Conservation (phyloP, 2,888 invertebrate species). For the Serripes groenlandicus region DNA sequence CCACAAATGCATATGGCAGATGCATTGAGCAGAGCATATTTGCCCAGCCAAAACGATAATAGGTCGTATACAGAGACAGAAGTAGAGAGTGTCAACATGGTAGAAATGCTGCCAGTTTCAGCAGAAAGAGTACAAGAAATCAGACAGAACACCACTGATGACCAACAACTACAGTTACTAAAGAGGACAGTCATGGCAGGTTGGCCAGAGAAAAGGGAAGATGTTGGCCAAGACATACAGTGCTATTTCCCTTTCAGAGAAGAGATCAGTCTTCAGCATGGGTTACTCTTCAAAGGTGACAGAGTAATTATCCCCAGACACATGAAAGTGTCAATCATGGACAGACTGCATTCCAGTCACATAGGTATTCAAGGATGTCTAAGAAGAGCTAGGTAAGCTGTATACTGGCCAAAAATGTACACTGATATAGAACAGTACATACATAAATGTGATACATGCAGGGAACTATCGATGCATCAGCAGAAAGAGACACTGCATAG, state of each 20-base stretch:
- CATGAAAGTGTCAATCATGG: neutral
- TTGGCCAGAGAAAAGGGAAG: slow-evolving; percentile 52
- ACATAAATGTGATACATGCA: neutral
- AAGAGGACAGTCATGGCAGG: slow-evolving; percentile 34
- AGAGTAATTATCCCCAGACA: slow-evolving; percentile 22
- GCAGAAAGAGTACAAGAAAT: slow-evolving; percentile 10
- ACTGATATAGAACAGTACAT: neutral
- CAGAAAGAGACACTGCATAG: neutral
- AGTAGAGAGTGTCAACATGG: slow-evolving; percentile 5
- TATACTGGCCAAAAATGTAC: neutral
- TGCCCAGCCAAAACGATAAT: neutral
- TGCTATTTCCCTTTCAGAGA: slow-evolving; percentile 47
- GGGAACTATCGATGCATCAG: neutral
- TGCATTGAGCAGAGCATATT: slow-evolving; percentile 49
- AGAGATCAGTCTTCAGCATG: slow-evolving; percentile 42
- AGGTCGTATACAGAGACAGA: slow-evolving; percentile 9
- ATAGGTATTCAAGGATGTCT: neutral
- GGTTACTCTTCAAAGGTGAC: slow-evolving; percentile 34
- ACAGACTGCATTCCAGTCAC: neutral
- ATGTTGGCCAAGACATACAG: slow-evolving; percentile 24
- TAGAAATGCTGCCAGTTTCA: neutral
- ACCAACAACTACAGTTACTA: slow-evolving; percentile 33
- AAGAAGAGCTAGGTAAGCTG: neutral
- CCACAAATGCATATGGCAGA: slow-evolving; percentile 56
- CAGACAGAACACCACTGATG: slow-evolving; percentile 34